Conservation (phyloP, 2,797 vertebrate genomes). For the Argyrosomus regius region DNA sequence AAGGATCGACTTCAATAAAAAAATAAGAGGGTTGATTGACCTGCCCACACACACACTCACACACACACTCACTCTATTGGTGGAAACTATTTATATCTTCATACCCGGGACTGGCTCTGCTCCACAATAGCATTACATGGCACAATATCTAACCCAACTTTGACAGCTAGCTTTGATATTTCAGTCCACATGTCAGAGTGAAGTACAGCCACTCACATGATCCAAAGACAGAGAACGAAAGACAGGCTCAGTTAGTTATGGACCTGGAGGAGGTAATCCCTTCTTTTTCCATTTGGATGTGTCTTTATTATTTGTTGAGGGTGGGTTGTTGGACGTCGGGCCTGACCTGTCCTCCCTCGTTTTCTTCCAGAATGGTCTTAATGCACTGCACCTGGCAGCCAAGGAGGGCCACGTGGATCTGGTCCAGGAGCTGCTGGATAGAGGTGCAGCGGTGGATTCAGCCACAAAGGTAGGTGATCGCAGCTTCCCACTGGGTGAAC, state of each 20-base stretch:
- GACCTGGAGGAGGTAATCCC: slow-evolving; percentile 30
- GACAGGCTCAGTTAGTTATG: slow-evolving; percentile 5
- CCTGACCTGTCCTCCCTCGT: slow-evolving; percentile 28
- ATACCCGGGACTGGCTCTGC: slow-evolving; percentile 44
- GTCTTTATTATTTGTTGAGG: background rate
- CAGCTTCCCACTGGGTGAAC: background rate
- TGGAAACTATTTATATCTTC: slow-evolving; percentile 63
- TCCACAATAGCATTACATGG: slow-evolving; percentile 53
- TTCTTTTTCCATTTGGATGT: background rate
- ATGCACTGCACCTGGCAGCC: slow-evolving; percentile 96
- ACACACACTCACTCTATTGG: background rate
- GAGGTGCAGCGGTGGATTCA: slow-evolving; percentile 93
- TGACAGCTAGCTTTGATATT: slow-evolving; percentile 55
- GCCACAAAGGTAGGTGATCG: slow-evolving; percentile 91
- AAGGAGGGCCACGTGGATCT: slow-evolving; percentile 97
- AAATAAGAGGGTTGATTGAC: slow-evolving; percentile 11
- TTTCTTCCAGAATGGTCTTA: slow-evolving; percentile 94
- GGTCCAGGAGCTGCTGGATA: slow-evolving; percentile 95
- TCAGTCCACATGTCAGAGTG: slow-evolving; percentile 25
- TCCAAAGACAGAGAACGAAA: slow-evolving; percentile 22
- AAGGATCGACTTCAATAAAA: background rate
- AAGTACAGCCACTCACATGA: slow-evolving; percentile 2
- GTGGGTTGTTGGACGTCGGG: background rate
- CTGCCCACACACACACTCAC: background rate
- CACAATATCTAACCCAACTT: slow-evolving; percentile 50